A percentile compares a stretch with the other conserved stretches of the same genome.
These are phyloP conservation scores for Leptinotarsa undecemlineata DNA, from an alignment of 1,140 invertebrate species.

Conservation along the genomic window DNA sequence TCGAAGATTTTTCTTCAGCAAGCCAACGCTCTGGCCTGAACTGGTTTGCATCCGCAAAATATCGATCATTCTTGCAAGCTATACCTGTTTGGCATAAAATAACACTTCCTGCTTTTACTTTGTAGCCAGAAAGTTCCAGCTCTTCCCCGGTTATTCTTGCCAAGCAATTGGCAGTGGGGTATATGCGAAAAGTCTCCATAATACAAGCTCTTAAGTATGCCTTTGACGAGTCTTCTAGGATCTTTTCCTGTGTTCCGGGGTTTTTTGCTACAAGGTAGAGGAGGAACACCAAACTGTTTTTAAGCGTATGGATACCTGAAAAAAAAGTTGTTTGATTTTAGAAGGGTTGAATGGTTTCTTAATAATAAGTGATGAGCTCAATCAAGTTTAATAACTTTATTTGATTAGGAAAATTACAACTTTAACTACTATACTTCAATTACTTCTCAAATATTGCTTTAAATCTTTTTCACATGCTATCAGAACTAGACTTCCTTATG, in stretches of 20 bases:
- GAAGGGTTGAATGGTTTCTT: neutral
- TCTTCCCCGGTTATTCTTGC: slow-evolving; percentile 79
- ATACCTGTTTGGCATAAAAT: slow-evolving; percentile 84
- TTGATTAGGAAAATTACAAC: too few species aligned
- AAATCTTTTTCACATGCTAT: too few species aligned
- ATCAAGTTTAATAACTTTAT: too few species aligned
- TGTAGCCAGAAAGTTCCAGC: slow-evolving; percentile 74
- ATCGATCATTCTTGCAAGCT: slow-evolving; percentile 75
- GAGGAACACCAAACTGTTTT: slow-evolving; percentile 79
- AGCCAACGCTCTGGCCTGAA: slow-evolving; percentile 86
- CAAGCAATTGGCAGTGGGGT: slow-evolving; percentile 82
- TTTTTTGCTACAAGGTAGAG: slow-evolving; percentile 76
- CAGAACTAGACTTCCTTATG: too few species aligned
- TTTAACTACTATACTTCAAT: too few species aligned
- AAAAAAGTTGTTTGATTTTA: neutral
- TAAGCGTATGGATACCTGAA: slow-evolving; percentile 77
- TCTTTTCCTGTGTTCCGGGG: slow-evolving; percentile 69
- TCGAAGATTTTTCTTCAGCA: slow-evolving; percentile 54
- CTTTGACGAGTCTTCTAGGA: slow-evolving; percentile 72
- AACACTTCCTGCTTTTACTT: slow-evolving; percentile 79
- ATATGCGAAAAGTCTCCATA: slow-evolving; percentile 80
- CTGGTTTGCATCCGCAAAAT: slow-evolving; percentile 74
- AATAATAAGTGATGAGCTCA: too few species aligned
- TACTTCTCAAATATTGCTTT: too few species aligned
- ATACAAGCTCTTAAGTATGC: slow-evolving; percentile 80